Evolutionary conservation across 2,797 vertebrate species (phyloP).

Genomic region (Tadarida brasiliensis): DNA sequence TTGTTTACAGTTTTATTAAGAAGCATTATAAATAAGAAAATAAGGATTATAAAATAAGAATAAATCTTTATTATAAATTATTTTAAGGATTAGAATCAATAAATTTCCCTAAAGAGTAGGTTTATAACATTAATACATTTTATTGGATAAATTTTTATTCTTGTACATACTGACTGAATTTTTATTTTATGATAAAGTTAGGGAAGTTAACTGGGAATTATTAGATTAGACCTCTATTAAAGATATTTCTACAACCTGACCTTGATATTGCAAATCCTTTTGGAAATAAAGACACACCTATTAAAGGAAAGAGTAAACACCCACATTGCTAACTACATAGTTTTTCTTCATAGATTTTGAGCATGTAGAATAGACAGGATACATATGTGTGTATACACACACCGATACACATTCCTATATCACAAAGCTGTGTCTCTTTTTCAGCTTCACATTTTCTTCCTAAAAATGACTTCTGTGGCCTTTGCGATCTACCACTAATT

Average conservation of each 20-base stretch:
- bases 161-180: conserved; percentile 68
- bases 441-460: background rate
- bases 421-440: background rate
- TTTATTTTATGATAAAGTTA: conserved; percentile 74
- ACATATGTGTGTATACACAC: background rate
- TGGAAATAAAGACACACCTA: conserved; percentile 55
- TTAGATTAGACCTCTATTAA: conserved; percentile 79
- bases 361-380: background rate
- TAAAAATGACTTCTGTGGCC: background rate
- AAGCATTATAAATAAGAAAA: conserved; percentile 64
- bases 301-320: conserved; percentile 28
- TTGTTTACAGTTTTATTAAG: conserved; percentile 72
- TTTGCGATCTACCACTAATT: conserved; percentile 1
- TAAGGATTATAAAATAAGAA: conserved; percentile 69
- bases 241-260: conserved; percentile 69
- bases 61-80: conserved; percentile 76
- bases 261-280: background rate
- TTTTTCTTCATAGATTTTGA: conserved; percentile 43
- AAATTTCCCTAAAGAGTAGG: conserved; percentile 62
- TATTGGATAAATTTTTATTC: conserved; percentile 75
- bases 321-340: background rate
- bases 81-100: conserved; percentile 73
- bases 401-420: background rate
- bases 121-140: conserved; percentile 75
- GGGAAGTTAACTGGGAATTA: conserved; percentile 78